Evolutionary conservation across 2,888 invertebrate genomes (phyloP), one percentile per base, ranked within the genome.

Genomic region (Metalampra italica): DNA sequence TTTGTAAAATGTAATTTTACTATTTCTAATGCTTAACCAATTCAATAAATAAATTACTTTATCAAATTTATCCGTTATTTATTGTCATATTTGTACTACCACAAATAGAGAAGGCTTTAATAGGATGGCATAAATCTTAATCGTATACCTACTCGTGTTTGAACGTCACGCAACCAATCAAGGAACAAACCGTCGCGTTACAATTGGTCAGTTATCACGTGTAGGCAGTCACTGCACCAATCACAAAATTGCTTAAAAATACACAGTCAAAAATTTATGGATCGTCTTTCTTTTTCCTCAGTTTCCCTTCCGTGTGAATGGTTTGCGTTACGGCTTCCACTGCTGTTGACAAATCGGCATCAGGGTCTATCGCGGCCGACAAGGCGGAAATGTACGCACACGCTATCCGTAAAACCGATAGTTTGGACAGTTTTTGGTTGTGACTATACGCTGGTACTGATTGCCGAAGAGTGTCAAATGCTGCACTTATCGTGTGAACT

Each of bases 401-500:
- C 1, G 98, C 97, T 75, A 98, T 97, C 82, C 97, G 92, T 53
- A 98, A 80, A 12, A 98, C 97, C 0, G 97, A 97, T 46, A 98
- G 82, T 73, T 98, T 98, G 0, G 97, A 97, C 22, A 98, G 91
- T 82, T 98, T 97, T 82, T 97, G 97, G 72, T 96, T 96, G 75
- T 97, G 95, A 39, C 97, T 97, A 77, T 97, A 98, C 0, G 97
- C 93, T 2, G 98, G 98, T 40, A 98, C 94, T 0, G 97, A 91
- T 52, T 91, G 90, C 41, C 98, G 91, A 9, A 98, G 86, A 0
- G 95, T 96, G 59, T 98, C 98, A 75, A 98, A 98, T 0, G 98
- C 98, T 0, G 97, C 97, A 68, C 97, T 97, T 59, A 98, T 98
- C 0, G 98, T 98, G 78, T 98, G 98, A 0, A 98, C 98, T 46